phyloP scores from a whole-genome alignment of 2,113 vertebrate species.

The Platysternon megacephalum region DNA sequence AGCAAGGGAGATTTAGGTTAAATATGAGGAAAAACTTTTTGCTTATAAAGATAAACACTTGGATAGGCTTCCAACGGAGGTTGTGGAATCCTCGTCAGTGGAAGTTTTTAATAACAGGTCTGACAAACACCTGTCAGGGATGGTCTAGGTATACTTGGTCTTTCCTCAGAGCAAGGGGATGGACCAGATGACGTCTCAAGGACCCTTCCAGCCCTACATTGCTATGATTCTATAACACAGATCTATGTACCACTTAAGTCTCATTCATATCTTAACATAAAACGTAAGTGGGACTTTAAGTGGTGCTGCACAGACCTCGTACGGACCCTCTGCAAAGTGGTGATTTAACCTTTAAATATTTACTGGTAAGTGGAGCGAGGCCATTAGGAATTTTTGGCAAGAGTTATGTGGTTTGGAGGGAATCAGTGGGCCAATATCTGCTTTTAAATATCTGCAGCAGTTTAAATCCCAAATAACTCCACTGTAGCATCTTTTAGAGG shows the following conservation, averaged over 20 bases:
- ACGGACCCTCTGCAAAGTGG: background rate
- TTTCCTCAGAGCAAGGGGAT: background rate
- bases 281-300: background rate
- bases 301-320: background rate
- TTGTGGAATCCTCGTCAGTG: background rate
- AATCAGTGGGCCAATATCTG: background rate
- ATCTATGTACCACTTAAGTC: background rate
- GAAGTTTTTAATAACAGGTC: background rate
- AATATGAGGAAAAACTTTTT: background rate
- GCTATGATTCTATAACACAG: background rate
- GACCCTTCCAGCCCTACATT: background rate
- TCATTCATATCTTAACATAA: background rate
- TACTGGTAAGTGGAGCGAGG: background rate
- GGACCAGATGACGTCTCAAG: background rate
- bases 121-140: background rate
- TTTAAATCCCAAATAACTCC: background rate
- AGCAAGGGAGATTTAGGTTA: background rate
- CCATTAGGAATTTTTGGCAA: background rate
- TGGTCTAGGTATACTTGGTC: background rate
- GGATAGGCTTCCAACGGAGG: background rate
- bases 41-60: background rate
- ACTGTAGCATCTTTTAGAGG: background rate
- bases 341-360: background rate
- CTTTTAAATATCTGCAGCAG: background rate
- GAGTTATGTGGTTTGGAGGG: background rate